Base-by-base conservation (phyloP, 2,888 invertebrate genomes). In the Temnothorax rugatulus region DNA sequence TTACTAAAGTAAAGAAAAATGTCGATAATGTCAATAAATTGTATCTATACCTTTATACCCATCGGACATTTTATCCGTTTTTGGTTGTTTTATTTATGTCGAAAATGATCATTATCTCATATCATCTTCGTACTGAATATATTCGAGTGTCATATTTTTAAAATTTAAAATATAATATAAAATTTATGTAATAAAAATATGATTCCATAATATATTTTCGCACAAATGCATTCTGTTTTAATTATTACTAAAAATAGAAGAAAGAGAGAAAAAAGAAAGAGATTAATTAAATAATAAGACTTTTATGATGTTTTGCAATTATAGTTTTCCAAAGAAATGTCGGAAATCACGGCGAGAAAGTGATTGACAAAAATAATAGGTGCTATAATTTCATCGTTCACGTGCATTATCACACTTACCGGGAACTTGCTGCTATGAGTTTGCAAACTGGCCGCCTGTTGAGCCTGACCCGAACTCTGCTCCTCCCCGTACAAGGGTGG, bases 391-490 rank as follows among this genome's bases (percentile, higher is more conserved):
- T 44, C 9, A 4, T 11, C 15, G 44, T 21, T 57, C 25, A 96
- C 7, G 34, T 61, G 15, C 59, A 54, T 57, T 52, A 83, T 79
- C 96, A 25, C n/a, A 87, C 91, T 96, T 95, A 97, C 97, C 93
- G 97, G 97, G 95, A 97, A 97, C 94, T 97, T 97, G 91, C 96
- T 97, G 90, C 97, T 97, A 95, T 97, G 97, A 44, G 97, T 97
- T 94, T 97, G 97, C 25, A 97, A 95, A 90, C 92, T 94, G 66
- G 93, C 94, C 92, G 92, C 95, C 93, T 91, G 94, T 93, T 91
- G 95, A 86, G 92, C 94, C 92, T 91, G 95, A 95, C 93, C 94
- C 93, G 95, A 96, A 93, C 89, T 95, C 91, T 91, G 95, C 92
- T 94, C 94, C 84, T 95, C 95, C 87, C 94, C 94, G 91, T 94